Evolutionary conservation across 2,113 vertebrate genomes (phyloP).

Genomic region (Ceratotherium simum): DNA sequence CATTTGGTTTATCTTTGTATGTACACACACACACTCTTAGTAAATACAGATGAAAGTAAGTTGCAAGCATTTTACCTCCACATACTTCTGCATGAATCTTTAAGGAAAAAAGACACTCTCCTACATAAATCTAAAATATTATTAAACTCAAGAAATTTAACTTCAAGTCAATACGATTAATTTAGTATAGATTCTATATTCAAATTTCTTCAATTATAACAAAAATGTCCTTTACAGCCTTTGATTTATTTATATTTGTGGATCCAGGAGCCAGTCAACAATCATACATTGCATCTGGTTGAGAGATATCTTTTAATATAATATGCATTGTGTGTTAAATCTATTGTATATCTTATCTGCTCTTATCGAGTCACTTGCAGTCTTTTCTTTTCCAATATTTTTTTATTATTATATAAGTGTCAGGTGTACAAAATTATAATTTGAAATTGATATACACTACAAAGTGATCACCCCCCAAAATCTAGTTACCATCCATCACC

Average conservation of each 20-base stretch:
- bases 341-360: background rate
- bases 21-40: background rate
- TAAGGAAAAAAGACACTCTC: background rate
- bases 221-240: background rate
- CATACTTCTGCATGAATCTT: background rate
- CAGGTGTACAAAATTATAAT: too few species aligned
- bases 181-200: constrained; percentile 10
- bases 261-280: background rate
- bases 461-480: too few species aligned
- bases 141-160: background rate
- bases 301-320: background rate
- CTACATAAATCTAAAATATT: background rate
- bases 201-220: background rate
- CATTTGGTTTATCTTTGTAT: background rate
- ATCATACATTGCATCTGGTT: background rate
- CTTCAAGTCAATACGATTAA: background rate
- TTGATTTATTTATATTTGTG: constrained; percentile 24
- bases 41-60: background rate
- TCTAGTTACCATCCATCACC: too few species aligned
- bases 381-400: background rate
- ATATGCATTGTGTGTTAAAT: background rate
- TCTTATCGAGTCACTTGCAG: background rate
- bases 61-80: background rate
- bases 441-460: too few species aligned
- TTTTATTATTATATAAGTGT: too few species aligned